Evolutionary conservation across 1,140 invertebrate genomes (phyloP).

Genomic region (Ips typographus): DNA sequence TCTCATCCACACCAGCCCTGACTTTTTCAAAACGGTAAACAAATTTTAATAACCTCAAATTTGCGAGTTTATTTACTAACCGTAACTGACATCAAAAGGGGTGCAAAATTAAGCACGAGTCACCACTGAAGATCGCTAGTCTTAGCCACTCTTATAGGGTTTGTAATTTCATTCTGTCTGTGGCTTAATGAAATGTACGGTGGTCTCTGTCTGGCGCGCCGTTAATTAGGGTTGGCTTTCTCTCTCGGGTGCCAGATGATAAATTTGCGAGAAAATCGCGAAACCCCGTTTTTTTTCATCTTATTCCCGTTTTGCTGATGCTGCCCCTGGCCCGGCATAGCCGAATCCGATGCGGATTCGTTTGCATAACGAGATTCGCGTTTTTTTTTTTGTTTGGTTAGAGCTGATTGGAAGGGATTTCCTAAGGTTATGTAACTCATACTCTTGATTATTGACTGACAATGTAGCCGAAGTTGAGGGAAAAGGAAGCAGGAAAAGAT

Average conservation of each 20-base stretch:
- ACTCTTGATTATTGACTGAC: too few relatives aligned
- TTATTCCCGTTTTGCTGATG: conserved; percentile 29
- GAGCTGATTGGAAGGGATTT: too few relatives aligned
- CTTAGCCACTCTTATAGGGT: conserved; percentile 49
- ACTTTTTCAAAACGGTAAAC: neutral
- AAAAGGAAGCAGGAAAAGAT: too few relatives aligned
- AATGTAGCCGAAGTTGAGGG: too few relatives aligned
- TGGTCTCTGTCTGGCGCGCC: conserved; percentile 41
- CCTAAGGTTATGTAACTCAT: too few relatives aligned
- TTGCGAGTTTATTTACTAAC: too few relatives aligned
- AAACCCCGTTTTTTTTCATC: conserved; percentile 31
- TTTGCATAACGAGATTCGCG: neutral
- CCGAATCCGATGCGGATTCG: conserved; percentile 4
- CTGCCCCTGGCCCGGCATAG: conserved; percentile 15
- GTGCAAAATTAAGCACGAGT: conserved; percentile 7
- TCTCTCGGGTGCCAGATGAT: conserved; percentile 44
- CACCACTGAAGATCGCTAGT: conserved; percentile 37
- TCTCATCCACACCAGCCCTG: neutral
- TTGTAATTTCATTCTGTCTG: conserved; percentile 53
- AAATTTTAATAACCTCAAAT: too few relatives aligned
- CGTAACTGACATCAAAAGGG: neutral
- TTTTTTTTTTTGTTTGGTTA: too few relatives aligned
- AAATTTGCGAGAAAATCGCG: conserved; percentile 45
- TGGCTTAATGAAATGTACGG: conserved; percentile 52
- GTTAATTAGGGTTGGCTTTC: conserved; percentile 40